phyloP scores from a whole-genome alignment of 2,113 vertebrate species.

The Cepphus grylle region DNA sequence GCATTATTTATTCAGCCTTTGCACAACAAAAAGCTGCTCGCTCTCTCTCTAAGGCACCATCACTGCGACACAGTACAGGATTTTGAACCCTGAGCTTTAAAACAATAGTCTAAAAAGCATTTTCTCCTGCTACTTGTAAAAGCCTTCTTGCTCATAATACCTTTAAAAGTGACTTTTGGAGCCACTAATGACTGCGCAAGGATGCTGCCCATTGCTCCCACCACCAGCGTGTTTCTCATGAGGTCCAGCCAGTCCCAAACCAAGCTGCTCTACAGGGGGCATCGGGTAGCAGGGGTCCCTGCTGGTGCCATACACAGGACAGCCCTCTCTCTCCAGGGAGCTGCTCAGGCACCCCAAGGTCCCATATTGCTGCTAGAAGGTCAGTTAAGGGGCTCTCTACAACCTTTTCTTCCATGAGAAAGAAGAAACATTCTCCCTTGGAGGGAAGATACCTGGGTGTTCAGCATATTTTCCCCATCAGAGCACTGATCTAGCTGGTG shows the following conservation, averaged over 20 bases:
- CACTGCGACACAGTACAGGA: neutral
- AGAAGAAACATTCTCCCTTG: neutral
- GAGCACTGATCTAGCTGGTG: neutral
- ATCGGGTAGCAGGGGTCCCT: rapidly evolving
- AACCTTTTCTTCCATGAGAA: neutral
- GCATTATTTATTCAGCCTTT: constrained; percentile 6
- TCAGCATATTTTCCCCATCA: neutral
- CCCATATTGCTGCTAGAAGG: neutral
- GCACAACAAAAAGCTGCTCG: neutral
- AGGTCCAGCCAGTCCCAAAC: neutral
- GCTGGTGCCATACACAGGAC: neutral
- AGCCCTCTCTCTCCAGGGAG: neutral
- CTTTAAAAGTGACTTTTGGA: neutral
- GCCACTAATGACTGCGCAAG: neutral
- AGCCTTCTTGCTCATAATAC: neutral
- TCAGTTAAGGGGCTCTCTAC: neutral
- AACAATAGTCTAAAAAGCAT: neutral
- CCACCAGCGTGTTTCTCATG: neutral
- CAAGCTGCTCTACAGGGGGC: rapidly evolving
- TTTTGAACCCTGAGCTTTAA: neutral
- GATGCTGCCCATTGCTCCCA: neutral
- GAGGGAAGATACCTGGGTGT: neutral
- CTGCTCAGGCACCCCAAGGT: neutral
- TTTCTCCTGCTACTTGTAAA: neutral
- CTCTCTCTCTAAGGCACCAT: neutral